A percentile compares a stretch with the other conserved stretches of the same genome.
phyloP scores from a whole-genome alignment of 1,140 invertebrate species.

The Thrips palmi region DNA sequence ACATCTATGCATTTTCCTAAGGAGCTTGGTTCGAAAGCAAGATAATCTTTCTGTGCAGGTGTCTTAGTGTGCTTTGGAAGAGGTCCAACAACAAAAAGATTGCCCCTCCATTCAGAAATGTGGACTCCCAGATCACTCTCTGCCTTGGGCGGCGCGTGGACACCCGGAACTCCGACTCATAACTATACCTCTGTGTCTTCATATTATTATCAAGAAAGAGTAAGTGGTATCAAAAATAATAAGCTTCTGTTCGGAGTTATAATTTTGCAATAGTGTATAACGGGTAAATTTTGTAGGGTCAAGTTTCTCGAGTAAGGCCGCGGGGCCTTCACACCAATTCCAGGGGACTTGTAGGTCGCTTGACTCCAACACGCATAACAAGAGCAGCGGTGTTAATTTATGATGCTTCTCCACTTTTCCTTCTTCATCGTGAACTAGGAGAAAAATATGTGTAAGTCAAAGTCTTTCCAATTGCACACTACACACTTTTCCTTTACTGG shows the following conservation, averaged over 20 bases:
- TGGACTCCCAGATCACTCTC: constrained; percentile 61
- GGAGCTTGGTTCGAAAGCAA: background rate
- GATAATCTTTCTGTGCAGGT: constrained; percentile 21
- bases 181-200: constrained; percentile 37
- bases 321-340: no score
- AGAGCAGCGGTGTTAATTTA: constrained; percentile 58
- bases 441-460: constrained; percentile 61
- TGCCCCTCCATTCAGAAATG: constrained; percentile 42
- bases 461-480: constrained; percentile 24
- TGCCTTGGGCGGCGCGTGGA: constrained; percentile 39
- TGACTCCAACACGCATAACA: no score
- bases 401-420: constrained; percentile 55
- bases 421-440: constrained; percentile 57
- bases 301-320: no score
- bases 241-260: background rate
- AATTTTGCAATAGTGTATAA: no score
- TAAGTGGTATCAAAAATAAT: constrained; percentile 24
- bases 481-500: constrained; percentile 6
- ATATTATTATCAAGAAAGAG: constrained; percentile 65
- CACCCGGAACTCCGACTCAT: constrained; percentile 22
- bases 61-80: constrained; percentile 71
- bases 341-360: no score
- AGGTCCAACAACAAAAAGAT: constrained; percentile 48
- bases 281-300: no score
- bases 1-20: background rate